phyloP scores from a whole-genome alignment of 2,797 vertebrate genomes.

The Sibirionetta formosa region DNA sequence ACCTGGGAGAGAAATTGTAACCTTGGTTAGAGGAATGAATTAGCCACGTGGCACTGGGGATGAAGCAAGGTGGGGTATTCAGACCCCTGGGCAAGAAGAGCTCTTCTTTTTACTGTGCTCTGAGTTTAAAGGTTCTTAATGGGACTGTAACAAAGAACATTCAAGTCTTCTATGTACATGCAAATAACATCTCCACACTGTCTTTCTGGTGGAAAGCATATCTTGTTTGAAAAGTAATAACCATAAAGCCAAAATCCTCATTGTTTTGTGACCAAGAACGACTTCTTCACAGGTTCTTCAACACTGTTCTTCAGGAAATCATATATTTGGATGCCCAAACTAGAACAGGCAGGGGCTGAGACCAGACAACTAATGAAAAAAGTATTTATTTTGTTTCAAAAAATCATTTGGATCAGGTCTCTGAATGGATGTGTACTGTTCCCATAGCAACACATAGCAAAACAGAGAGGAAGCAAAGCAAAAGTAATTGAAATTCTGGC shows the following conservation, averaged over 20 bases:
- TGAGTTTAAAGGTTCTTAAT: background rate
- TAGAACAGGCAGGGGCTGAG: background rate
- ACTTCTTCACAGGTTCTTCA: background rate
- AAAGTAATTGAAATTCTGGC: slow-evolving; percentile 31
- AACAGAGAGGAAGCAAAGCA: background rate
- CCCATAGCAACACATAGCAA: slow-evolving; percentile 33
- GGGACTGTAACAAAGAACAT: background rate
- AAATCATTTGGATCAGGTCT: background rate
- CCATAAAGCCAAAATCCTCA: background rate
- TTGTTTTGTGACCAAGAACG: background rate
- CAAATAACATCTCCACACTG: background rate
- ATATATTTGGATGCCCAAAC: background rate
- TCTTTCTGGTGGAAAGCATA: background rate
- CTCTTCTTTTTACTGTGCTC: background rate
- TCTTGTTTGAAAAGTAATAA: background rate
- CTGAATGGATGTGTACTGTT: slow-evolving; percentile 32
- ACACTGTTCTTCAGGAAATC: background rate
- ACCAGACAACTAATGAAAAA: background rate
- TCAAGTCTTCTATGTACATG: background rate
- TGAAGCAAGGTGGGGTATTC: too few relatives aligned
- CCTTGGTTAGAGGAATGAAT: too few relatives aligned
- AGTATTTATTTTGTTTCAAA: slow-evolving; percentile 12
- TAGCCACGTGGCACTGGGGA: too few relatives aligned
- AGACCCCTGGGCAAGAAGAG: too few relatives aligned
- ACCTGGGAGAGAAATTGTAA: too few relatives aligned